Percentiles rank a stretch among this genome's conserved stretches.
These are phyloP conservation scores for Phylloscopus collybita DNA, from an alignment of 2,797 vertebrate species.

Conservation along the genomic window DNA sequence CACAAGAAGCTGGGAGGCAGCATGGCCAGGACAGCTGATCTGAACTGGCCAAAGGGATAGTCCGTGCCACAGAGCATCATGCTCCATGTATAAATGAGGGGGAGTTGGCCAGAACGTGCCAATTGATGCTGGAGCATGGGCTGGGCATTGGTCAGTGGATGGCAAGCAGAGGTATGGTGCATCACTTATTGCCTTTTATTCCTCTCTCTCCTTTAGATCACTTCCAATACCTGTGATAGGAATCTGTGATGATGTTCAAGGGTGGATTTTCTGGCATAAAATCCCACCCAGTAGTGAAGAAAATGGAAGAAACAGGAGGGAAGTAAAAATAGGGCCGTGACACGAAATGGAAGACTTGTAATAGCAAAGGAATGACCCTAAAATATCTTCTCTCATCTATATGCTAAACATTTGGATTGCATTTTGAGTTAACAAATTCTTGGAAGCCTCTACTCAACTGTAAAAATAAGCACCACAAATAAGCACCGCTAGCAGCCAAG, in stretches of 20 bases:
- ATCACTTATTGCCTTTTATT: background rate
- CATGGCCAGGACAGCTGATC: background rate
- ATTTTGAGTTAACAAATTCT: slow-evolving; percentile 56
- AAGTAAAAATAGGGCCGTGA: background rate
- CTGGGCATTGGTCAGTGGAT: background rate
- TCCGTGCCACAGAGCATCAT: background rate
- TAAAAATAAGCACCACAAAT: slow-evolving; percentile 38
- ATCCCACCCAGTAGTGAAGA: background rate
- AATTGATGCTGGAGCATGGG: background rate
- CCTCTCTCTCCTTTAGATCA: background rate
- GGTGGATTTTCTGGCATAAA: background rate
- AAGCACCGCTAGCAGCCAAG: background rate
- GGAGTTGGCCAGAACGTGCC: background rate
- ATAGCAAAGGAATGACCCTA: slow-evolving; percentile 27
- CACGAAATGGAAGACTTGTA: background rate
- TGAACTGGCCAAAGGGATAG: background rate
- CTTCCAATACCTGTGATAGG: background rate
- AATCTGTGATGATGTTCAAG: background rate
- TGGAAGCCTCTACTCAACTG: background rate
- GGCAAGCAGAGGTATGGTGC: background rate
- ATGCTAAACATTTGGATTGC: slow-evolving; percentile 60
- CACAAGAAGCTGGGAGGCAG: background rate
- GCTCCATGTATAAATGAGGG: background rate
- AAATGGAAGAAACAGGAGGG: background rate
- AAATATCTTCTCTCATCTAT: slow-evolving; percentile 56